Percentiles rank a stretch among this genome's conserved stretches.
Evolutionary conservation across 2,797 vertebrate species (phyloP).

Genomic region (Ficedula albicollis): DNA sequence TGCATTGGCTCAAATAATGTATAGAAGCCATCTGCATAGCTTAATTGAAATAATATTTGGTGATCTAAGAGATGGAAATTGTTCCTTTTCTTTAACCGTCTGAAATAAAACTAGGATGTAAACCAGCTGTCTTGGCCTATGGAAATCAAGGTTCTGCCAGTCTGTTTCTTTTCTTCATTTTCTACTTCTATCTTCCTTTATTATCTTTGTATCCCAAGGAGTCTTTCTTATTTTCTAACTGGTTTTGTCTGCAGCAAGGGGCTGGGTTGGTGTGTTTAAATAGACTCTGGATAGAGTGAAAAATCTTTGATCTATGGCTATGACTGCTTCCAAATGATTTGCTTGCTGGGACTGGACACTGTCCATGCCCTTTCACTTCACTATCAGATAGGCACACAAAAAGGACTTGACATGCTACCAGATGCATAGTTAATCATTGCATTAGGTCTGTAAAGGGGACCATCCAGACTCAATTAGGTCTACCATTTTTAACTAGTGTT

Average conservation of each 20-base stretch:
- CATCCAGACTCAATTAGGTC: slow-evolving; percentile 61
- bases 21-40: slow-evolving; percentile 57
- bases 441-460: slow-evolving; percentile 66
- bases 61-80: slow-evolving; percentile 73
- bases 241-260: slow-evolving; percentile 74
- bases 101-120: slow-evolving; percentile 75
- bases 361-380: slow-evolving; percentile 82
- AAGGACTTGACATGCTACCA: slow-evolving; percentile 78
- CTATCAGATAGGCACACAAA: slow-evolving; percentile 83
- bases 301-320: slow-evolving; percentile 90
- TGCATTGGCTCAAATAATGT: slow-evolving; percentile 39
- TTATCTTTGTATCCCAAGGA: slow-evolving; percentile 86
- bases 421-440: slow-evolving; percentile 82
- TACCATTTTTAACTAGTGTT: slow-evolving; percentile 61
- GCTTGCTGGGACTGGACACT: slow-evolving; percentile 86
- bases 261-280: slow-evolving; percentile 77
- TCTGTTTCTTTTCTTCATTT: slow-evolving; percentile 81
- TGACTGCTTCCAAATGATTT: slow-evolving; percentile 90
- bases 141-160: slow-evolving; percentile 69
- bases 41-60: slow-evolving; percentile 75
- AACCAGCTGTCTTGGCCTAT: slow-evolving; percentile 77
- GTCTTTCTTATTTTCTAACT: slow-evolving; percentile 82
- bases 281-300: slow-evolving; percentile 77
- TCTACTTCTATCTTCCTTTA: slow-evolving; percentile 77
- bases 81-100: slow-evolving; percentile 66